These are phyloP conservation scores for Gnathonemus echidnorhynchus DNA, from an alignment of 2,113 vertebrate genomes.

Conservation along the genomic window DNA sequence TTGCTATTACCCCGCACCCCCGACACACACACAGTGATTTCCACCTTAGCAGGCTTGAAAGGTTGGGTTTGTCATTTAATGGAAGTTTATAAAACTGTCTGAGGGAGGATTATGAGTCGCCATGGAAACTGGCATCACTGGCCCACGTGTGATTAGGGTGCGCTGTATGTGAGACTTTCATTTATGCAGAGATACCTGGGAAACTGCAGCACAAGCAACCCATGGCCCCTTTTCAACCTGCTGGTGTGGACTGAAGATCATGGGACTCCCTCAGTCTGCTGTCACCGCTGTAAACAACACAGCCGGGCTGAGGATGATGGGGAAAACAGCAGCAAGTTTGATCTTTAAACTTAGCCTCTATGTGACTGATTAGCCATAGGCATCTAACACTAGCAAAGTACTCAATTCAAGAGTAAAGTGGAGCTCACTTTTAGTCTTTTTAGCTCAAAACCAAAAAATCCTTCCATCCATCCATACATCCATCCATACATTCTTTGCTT, in stretches of 20 bases:
- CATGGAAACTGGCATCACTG: slow-evolving; percentile 20
- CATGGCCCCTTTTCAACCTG: neutral
- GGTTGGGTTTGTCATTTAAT: slow-evolving; percentile 24
- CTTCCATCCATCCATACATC: neutral
- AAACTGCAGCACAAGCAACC: neutral
- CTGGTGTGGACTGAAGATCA: neutral
- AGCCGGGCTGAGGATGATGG: neutral
- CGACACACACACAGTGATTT: slow-evolving; percentile 1
- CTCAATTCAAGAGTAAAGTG: neutral
- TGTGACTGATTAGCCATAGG: neutral
- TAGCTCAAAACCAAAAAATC: neutral
- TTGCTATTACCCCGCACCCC: neutral
- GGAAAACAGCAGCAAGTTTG: neutral
- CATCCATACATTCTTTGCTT: neutral
- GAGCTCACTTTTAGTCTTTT: neutral
- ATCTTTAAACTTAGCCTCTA: neutral
- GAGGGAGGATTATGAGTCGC: slow-evolving; percentile 20
- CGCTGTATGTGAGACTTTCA: neutral
- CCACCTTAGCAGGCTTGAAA: slow-evolving; percentile 14
- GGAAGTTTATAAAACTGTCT: slow-evolving; percentile 20
- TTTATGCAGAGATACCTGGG: neutral
- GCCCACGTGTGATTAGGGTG: neutral
- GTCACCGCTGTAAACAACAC: neutral
- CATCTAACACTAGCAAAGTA: neutral
- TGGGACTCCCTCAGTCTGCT: neutral